Conservation (phyloP, 2,888 invertebrate species). For the Ophion ventricosus region DNA sequence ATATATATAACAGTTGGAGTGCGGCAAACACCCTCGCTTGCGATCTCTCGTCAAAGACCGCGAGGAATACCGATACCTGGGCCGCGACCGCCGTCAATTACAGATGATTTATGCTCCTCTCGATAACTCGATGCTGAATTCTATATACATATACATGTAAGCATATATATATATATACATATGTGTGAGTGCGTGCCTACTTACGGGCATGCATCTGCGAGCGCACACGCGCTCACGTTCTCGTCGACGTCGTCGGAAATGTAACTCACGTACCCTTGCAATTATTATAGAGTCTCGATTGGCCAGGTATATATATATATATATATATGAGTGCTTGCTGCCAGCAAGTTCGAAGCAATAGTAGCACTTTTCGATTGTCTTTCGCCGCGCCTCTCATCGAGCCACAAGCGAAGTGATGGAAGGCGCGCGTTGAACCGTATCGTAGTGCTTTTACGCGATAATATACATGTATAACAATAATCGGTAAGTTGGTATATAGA, state of each 20-base stretch:
- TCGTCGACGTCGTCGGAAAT: constrained; percentile 57
- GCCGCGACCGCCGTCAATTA: constrained; percentile 68
- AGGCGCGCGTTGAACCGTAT: constrained; percentile 35
- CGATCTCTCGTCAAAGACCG: constrained; percentile 64
- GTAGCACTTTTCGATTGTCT: constrained; percentile 14
- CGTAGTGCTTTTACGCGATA: neutral
- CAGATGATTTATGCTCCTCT: constrained; percentile 68
- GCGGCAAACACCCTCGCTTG: constrained; percentile 27
- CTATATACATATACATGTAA: constrained; percentile 18
- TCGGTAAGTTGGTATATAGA: too few species aligned
- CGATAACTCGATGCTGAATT: constrained; percentile 61
- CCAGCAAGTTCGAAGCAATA: constrained; percentile 35
- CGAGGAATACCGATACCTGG: constrained; percentile 61
- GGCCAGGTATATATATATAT: constrained; percentile 45
- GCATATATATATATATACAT: neutral
- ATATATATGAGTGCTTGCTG: constrained; percentile 33
- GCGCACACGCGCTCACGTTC: constrained; percentile 15
- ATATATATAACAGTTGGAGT: constrained; percentile 21
- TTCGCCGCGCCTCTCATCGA: constrained; percentile 38
- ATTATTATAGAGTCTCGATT: constrained; percentile 59
- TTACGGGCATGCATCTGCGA: neutral
- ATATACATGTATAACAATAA: neutral
- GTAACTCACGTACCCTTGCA: constrained; percentile 63
- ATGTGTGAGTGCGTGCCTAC: neutral
- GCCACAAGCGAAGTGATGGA: constrained; percentile 46